phyloP scores from a whole-genome alignment of 92 coral and sea anemone genomes.

The Diadumene lineata region DNA sequence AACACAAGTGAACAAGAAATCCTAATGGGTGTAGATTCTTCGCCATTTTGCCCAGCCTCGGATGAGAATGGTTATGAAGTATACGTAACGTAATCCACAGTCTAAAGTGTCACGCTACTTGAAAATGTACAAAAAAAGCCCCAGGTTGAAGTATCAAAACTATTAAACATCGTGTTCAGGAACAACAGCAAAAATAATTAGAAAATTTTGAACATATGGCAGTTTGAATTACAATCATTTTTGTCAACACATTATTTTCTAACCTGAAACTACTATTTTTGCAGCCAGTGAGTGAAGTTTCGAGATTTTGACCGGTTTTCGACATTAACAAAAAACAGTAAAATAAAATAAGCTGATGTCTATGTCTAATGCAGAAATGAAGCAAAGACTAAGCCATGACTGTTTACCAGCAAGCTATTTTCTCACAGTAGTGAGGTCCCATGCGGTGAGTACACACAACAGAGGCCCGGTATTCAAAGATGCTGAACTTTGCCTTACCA shows the following conservation, averaged over 20 bases:
- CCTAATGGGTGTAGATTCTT: not conserved
- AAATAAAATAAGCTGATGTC: not conserved
- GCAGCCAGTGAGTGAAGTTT: no score
- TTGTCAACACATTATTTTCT: no score
- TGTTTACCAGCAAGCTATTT: no score
- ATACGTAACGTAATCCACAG: not conserved
- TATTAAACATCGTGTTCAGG: no score
- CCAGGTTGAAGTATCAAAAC: no score
- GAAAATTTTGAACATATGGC: no score
- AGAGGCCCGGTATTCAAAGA: no score
- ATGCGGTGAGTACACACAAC: not conserved
- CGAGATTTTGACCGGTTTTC: not conserved
- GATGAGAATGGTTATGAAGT: not conserved
- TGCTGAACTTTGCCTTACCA: slow-evolving; percentile 21
- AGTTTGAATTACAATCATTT: no score
- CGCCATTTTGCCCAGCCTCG: slow-evolving; percentile 19
- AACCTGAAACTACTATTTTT: no score
- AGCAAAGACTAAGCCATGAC: no score
- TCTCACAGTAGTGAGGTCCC: not conserved
- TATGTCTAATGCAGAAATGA: not conserved
- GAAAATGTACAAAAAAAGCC: no score
- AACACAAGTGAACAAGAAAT: slow-evolving; percentile 27
- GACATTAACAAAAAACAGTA: not conserved
- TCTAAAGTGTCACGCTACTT: not conserved
- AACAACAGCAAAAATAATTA: no score